A percentile compares a stretch with the other conserved stretches of the same genome.
These are phyloP conservation scores for Hippotragus niger DNA, from an alignment of 2,113 vertebrate species.

Conservation along the genomic window DNA sequence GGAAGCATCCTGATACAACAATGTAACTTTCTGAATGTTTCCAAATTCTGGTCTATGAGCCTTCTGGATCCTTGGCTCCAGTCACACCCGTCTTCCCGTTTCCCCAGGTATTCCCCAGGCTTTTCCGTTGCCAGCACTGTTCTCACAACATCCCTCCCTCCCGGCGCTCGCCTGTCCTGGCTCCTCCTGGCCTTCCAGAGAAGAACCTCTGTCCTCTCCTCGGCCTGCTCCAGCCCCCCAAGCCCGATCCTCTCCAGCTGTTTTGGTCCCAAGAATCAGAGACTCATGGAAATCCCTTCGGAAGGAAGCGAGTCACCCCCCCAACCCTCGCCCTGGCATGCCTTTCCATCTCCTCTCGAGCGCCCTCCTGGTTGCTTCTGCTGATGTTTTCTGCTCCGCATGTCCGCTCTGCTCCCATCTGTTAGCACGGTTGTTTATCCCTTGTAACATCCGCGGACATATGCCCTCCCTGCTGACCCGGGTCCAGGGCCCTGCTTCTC, in stretches of 20 bases:
- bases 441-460: rapidly evolving
- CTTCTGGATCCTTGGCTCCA: not conserved
- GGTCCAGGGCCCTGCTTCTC: not conserved
- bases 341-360: not conserved
- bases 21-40: not conserved
- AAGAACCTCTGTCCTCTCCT: not conserved
- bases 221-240: not conserved
- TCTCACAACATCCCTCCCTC: not conserved
- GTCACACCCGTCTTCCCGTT: not conserved
- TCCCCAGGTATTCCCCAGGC: not conserved
- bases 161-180: rapidly evolving
- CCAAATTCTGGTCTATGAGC: not conserved
- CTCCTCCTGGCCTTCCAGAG: not conserved
- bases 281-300: not conserved
- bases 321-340: too few species aligned
- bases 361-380: too few species aligned
- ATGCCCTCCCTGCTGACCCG: rapidly evolving
- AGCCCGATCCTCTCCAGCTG: not conserved
- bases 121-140: rapidly evolving
- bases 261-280: not conserved
- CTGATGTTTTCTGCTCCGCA: not conserved
- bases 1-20: not conserved
- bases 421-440: too few species aligned
- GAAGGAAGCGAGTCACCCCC: not conserved
- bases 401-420: not conserved